A percentile compares a stretch with the other conserved stretches of the same genome.
These are phyloP conservation scores for Noctua fimbriata DNA, from an alignment of 2,888 invertebrate species.

Conservation along the genomic window DNA sequence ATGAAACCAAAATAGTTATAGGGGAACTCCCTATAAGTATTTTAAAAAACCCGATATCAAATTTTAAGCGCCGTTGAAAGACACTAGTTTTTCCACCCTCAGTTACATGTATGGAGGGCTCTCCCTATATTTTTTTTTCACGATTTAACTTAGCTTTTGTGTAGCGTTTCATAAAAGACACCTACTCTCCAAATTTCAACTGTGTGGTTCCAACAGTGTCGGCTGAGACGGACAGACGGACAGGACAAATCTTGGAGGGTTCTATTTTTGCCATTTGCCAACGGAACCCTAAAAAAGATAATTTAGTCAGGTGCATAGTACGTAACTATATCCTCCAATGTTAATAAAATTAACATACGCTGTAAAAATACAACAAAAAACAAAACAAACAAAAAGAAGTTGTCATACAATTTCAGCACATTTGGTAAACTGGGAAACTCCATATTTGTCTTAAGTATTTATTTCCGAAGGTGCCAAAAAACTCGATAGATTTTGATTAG, in stretches of 20 bases:
- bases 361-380: background rate
- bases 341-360: background rate
- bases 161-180: too few species aligned
- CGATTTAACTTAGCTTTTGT: too few species aligned
- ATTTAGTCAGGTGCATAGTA: background rate
- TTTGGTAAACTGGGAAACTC: slow-evolving; percentile 26
- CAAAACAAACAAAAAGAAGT: background rate
- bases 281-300: background rate
- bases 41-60: too few species aligned
- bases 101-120: too few species aligned
- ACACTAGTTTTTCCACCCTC: too few species aligned
- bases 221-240: background rate
- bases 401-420: background rate
- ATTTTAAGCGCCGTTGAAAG: too few species aligned
- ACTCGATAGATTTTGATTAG: slow-evolving; percentile 11
- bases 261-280: background rate
- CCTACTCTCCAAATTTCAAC: too few species aligned
- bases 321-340: background rate
- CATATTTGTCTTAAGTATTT: slow-evolving; percentile 32
- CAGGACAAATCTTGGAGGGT: too few species aligned
- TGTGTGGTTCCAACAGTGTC: too few species aligned
- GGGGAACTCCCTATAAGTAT: too few species aligned
- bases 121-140: too few species aligned
- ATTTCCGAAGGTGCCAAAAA: slow-evolving; percentile 18
- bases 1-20: too few species aligned